Evolutionary conservation across 2,888 invertebrate genomes (phyloP).

Genomic region (Sarcophaga carnaria): DNA sequence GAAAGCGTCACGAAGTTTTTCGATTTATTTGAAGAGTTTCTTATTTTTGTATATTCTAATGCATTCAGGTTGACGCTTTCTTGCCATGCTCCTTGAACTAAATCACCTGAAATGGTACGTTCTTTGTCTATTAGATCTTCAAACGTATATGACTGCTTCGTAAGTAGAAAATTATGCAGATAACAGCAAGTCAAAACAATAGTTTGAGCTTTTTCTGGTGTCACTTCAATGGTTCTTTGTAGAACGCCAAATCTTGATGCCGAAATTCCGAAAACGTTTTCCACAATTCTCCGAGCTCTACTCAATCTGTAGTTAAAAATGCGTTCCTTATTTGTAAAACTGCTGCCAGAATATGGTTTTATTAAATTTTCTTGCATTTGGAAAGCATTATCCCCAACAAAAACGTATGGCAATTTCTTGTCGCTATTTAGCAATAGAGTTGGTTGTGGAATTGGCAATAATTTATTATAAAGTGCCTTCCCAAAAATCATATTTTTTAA

Average conservation of each 20-base stretch:
- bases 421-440: too few species aligned
- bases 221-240: too few species aligned
- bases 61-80: neutral
- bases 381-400: too few species aligned
- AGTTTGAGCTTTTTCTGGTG: too few species aligned
- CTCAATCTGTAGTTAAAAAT: constrained; percentile 55
- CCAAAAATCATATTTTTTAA: too few species aligned
- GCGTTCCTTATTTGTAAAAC: constrained; percentile 35
- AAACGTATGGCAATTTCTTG: constrained; percentile 39
- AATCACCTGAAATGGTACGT: neutral
- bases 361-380: too few species aligned
- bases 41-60: neutral
- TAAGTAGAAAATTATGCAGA: too few species aligned
- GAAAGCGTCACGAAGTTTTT: constrained; percentile 15
- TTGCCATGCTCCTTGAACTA: neutral
- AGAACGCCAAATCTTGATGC: neutral
- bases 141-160: neutral
- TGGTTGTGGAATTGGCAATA: too few species aligned
- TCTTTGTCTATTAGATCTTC: neutral
- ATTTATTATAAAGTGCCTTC: too few species aligned
- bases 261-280: constrained; percentile 62
- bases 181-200: too few species aligned
- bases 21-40: constrained; percentile 22
- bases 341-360: too few species aligned
- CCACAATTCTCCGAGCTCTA: constrained; percentile 48